Evolutionary conservation across 2,888 invertebrate genomes (phyloP), one percentile per base, ranked within the genome.

Genomic region (Caprella mutica): DNA sequence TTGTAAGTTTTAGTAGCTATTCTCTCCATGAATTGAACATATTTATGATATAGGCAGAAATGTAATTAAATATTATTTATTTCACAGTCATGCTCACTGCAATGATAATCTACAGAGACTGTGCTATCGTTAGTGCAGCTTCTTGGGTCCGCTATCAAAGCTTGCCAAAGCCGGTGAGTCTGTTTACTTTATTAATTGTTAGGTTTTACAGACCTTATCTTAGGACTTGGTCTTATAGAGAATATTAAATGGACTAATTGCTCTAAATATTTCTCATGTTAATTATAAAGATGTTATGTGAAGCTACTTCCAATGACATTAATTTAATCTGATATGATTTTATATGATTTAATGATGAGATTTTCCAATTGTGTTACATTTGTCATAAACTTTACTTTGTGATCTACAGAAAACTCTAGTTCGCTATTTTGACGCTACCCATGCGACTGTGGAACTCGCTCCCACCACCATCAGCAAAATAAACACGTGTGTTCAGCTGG

Each of bases 401-500:
- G n/a, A n/a, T n/a, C n/a, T 40, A 17, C 76, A 92, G 90, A 83
- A 81, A 76, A 93, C 92, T 1, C 71, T 92, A 54, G 79, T 81
- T 61, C 79, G 88, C 65, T 92, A 90, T 72, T 93, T 93, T 72
- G 90, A 94, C 75, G 84, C 85, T n/a, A 86, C 88, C 5, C 83
- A 86, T 72, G 87, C 88, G 2, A 91, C 92, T n/a, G 92, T 86
- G 29, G 86, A 90, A 73, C 76, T 97, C 51, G 85, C 86, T 19
- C 97, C 97, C 5, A 93, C 94, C 12, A 80, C 85, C 55, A 83
- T 91, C 43, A 96, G 94, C 73, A 97, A 97, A 81, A 80, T 93
- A 2, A 97, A 97, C 73, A 97, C 96, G 6, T 85, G 82, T 5
- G 77, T 97, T 27, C 96, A 97, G 73, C 76, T 97, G 46, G 73